These are phyloP conservation scores for Malthinus flaveolus DNA, from an alignment of 2,888 invertebrate genomes.

Conservation along the genomic window DNA sequence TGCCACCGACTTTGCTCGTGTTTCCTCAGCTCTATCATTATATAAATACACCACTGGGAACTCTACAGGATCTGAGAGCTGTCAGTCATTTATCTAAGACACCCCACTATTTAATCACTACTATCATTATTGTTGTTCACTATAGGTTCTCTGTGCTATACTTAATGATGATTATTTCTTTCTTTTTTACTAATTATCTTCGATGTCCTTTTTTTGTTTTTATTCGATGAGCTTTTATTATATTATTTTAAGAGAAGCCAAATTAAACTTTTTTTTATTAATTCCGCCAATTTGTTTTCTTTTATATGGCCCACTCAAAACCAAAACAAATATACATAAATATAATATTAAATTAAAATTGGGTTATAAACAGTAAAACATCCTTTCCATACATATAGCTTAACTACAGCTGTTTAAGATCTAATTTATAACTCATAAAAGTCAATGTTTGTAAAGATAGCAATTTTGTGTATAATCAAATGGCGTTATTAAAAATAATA, in stretches of 20 bases:
- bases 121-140: constrained; percentile 49
- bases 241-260: too few species aligned
- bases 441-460: constrained; percentile 5
- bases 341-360: too few species aligned
- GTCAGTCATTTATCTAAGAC: constrained; percentile 56
- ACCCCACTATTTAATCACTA: constrained; percentile 54
- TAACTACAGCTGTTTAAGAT: constrained; percentile 2
- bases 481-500: constrained; percentile 2
- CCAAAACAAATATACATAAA: too few species aligned
- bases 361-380: too few species aligned
- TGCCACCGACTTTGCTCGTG: constrained; percentile 43
- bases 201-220: background rate
- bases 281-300: too few species aligned
- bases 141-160: constrained; percentile 20
- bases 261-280: too few species aligned
- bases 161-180: constrained; percentile 21
- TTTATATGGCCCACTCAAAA: too few species aligned
- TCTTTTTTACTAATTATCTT: background rate
- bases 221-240: too few species aligned
- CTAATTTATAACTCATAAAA: constrained; percentile 6
- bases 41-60: constrained; percentile 56
- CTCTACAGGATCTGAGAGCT: constrained; percentile 44
- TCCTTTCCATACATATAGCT: too few species aligned
- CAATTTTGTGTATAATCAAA: constrained; percentile 3
- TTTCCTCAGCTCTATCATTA: constrained; percentile 52